A percentile compares a stretch with the other conserved stretches of the same genome.
These are phyloP conservation scores for Myocastor coypus DNA, from an alignment of 2,113 vertebrate genomes.

Conservation along the genomic window DNA sequence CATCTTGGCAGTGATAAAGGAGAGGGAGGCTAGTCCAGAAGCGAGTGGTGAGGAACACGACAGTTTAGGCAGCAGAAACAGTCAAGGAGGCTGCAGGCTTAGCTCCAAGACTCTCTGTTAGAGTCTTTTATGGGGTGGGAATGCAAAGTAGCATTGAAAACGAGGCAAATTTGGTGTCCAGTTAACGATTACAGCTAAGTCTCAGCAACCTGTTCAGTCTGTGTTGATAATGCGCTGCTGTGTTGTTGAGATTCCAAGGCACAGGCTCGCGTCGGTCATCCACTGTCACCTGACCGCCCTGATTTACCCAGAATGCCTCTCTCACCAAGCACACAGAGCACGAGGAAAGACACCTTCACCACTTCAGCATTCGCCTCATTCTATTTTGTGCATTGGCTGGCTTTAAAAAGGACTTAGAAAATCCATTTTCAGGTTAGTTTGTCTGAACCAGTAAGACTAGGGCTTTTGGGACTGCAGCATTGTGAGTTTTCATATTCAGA, in stretches of 20 bases:
- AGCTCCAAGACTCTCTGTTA: background rate
- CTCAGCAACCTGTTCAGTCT: background rate
- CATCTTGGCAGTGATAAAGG: background rate
- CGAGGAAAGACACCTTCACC: background rate
- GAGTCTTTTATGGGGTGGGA: background rate
- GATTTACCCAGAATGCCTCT: background rate
- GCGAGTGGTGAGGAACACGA: background rate
- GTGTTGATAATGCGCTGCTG: background rate
- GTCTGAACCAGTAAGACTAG: background rate
- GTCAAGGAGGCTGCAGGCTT: background rate
- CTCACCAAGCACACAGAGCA: background rate
- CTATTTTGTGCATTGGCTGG: background rate
- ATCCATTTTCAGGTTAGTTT: background rate
- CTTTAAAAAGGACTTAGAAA: background rate
- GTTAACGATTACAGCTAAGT: background rate
- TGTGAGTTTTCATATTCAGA: background rate
- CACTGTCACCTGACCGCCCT: background rate
- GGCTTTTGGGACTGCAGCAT: background rate
- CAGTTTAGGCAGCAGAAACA: background rate
- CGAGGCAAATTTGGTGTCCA: background rate
- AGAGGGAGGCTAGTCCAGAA: background rate
- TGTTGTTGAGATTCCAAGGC: background rate
- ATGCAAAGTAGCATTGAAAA: background rate
- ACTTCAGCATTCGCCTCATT: background rate
- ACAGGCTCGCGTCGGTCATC: background rate